Conservation (phyloP, 2,113 vertebrate genomes). For the Neoarius graeffei region DNA sequence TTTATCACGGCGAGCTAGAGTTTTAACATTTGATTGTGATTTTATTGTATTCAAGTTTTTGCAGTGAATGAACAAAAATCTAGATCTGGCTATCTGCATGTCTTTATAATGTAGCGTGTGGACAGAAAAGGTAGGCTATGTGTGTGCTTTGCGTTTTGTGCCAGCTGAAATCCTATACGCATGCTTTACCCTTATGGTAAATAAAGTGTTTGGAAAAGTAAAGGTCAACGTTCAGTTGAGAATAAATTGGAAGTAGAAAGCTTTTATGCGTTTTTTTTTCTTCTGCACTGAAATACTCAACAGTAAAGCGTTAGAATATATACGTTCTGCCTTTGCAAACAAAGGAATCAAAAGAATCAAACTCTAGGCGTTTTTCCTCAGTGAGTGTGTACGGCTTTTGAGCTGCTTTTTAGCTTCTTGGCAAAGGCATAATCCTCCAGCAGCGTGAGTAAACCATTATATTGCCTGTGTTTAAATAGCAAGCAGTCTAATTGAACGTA, state of each 20-base stretch:
- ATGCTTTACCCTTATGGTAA: background rate
- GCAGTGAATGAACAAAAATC: background rate
- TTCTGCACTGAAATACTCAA: background rate
- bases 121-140: background rate
- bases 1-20: background rate
- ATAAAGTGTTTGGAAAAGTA: background rate
- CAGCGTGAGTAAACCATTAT: slow-evolving; percentile 23
- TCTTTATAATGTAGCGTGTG: background rate
- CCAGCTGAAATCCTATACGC: background rate
- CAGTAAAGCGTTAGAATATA: background rate
- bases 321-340: slow-evolving; percentile 1
- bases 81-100: background rate
- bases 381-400: background rate
- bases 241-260: slow-evolving; percentile 1
- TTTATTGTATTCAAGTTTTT: background rate
- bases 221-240: slow-evolving; percentile 2
- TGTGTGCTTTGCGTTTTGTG: slow-evolving; percentile 20
- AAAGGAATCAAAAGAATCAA: background rate
- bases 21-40: background rate
- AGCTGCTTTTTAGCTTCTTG: background rate
- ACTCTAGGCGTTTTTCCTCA: background rate
- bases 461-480: slow-evolving; percentile 24
- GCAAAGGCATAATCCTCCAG: slow-evolving; percentile 4
- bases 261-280: slow-evolving; percentile 5
- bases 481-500: slow-evolving; percentile 26